Conservation (phyloP, 2,113 vertebrate genomes). For the Hymenochirus boettgeri region DNA sequence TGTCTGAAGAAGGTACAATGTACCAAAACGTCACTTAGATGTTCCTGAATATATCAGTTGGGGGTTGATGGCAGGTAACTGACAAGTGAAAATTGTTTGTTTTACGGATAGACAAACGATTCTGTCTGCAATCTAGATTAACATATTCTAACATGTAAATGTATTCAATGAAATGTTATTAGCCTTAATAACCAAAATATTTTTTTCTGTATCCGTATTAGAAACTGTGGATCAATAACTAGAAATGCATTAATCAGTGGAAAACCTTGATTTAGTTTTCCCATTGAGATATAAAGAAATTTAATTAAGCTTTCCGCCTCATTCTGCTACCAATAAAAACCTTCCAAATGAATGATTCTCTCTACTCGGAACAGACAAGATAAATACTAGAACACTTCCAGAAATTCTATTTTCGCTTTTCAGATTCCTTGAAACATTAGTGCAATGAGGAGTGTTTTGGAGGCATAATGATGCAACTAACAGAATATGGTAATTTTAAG, state of each 20-base stretch:
- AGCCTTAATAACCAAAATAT: constrained; percentile 13
- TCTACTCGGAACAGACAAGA: neutral
- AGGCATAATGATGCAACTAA: neutral
- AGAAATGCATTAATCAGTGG: constrained; percentile 17
- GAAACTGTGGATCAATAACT: constrained; percentile 26
- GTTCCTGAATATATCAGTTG: no score
- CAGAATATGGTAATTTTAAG: neutral
- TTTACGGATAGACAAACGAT: no score
- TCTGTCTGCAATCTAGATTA: constrained; percentile 6
- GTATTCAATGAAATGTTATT: constrained; percentile 22
- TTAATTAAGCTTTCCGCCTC: neutral
- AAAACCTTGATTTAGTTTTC: neutral
- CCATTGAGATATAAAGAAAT: constrained; percentile 1
- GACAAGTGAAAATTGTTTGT: no score
- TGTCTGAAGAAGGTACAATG: no score
- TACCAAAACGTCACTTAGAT: no score
- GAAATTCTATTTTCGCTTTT: neutral
- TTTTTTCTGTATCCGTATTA: neutral
- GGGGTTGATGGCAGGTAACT: no score
- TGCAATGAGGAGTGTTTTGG: neutral
- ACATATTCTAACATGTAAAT: neutral
- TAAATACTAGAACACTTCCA: neutral
- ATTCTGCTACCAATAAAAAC: neutral
- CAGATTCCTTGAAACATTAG: neutral
- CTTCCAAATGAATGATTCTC: neutral